These are phyloP conservation scores for Cydia amplana DNA, from an alignment of 1,140 invertebrate species.

Conservation along the genomic window DNA sequence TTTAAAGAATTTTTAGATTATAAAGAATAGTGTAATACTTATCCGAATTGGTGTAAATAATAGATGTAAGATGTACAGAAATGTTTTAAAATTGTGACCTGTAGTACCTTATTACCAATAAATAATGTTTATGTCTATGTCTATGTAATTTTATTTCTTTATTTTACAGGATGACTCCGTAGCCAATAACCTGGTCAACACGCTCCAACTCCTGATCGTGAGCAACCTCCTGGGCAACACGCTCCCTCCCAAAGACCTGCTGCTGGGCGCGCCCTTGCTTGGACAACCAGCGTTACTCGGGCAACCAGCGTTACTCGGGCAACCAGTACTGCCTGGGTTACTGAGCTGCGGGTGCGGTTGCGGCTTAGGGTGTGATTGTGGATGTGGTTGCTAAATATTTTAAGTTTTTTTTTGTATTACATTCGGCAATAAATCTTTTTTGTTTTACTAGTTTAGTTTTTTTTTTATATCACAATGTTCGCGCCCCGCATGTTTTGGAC, in stretches of 20 bases:
- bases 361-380: neutral
- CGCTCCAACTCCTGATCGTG: conserved; percentile 64
- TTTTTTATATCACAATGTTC: neutral
- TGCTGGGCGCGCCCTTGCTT: neutral
- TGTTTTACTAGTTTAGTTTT: neutral
- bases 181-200: conserved; percentile 64
- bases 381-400: neutral
- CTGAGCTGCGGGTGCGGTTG: neutral
- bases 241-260: conserved; percentile 39
- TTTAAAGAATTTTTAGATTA: no score
- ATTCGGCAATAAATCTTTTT: neutral
- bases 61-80: no score
- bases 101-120: no score
- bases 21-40: no score
- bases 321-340: neutral
- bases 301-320: neutral
- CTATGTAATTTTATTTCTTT: neutral
- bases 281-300: neutral
- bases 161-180: conserved; percentile 53
- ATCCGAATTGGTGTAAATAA: no score
- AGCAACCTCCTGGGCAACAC: conserved; percentile 63
- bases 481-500: no score
- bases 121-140: no score
- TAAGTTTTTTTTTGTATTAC: neutral
- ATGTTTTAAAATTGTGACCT: no score